Base-by-base conservation (phyloP, 2,888 invertebrate species). In the Tetropium fuscum region DNA sequence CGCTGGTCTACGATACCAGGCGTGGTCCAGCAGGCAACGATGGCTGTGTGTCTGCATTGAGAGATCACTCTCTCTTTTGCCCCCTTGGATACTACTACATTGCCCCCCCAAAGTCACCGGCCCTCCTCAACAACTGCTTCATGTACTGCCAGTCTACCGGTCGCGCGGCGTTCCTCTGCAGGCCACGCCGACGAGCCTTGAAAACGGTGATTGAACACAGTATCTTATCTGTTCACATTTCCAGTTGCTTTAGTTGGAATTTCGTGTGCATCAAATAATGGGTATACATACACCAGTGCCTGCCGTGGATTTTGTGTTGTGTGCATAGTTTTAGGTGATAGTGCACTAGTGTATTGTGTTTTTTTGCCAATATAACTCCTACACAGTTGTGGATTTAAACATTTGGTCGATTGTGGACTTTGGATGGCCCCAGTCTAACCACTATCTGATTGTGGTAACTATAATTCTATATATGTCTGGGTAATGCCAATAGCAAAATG, bases 121-220 rank as follows among this genome's bases (percentile, higher is more conserved):
- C 61, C 65, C 63, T 68, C 68, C 54, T 63, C 64, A 60, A 57
- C 65, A 59, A 51, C 57, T 58, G 55, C 63, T 53, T 44, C 63
- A 60, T 56, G 59, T 47, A 58, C 60, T 60, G 70, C 71, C 74
- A 74, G 74, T 74, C 71, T 68, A 70, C 72, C 72, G 73, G 70
- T 66, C 64, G 69, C 66, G 64, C 65, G 68, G 64, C 65, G 68
- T 67, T 60, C 58, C 41, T 66, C 19, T 40, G 58, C 43, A 47
- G 60, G 57, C 66, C 53, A 64, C 68, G 64, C 55, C 64, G 53
- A 15, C 45, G 20, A 45, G 43, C 54, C 44, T 45, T 44, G 45
- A 45, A 44, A 32, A 47, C 41, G 34, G 27, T 47, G 36, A 49
- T 34, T 38, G 38, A 38, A 49, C 27, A 49, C 49, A 38, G 49